Percentiles rank a stretch among this genome's conserved stretches.
phyloP scores from a whole-genome alignment of 2,888 invertebrate genomes.

The Caenorhabditis sinica region DNA sequence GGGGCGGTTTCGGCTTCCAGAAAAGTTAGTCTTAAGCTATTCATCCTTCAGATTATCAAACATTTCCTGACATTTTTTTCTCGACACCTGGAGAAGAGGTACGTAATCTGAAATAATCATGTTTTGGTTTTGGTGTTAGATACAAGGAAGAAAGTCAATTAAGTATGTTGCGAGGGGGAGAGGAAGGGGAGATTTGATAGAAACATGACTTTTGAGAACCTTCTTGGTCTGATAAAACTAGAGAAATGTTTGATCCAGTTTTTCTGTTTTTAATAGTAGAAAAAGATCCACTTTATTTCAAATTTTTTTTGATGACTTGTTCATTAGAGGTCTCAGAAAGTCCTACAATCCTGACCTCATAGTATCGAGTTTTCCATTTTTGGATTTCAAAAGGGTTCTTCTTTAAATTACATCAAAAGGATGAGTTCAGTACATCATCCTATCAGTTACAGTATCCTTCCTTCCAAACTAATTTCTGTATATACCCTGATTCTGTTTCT shows the following conservation, averaged over 20 bases:
- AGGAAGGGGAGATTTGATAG: background rate
- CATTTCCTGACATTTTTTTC: background rate
- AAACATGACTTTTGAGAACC: background rate
- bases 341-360: too few relatives aligned
- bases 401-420: too few relatives aligned
- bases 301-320: too few relatives aligned
- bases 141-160: background rate
- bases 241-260: too few relatives aligned
- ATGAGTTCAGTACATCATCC: background rate
- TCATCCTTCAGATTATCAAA: background rate
- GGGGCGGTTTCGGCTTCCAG: background rate
- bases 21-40: too few relatives aligned
- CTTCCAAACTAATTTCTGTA: background rate
- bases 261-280: too few relatives aligned
- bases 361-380: too few relatives aligned
- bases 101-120: constrained; percentile 10
- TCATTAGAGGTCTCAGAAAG: too few relatives aligned
- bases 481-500: background rate
- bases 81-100: constrained; percentile 12
- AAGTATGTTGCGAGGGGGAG: background rate
- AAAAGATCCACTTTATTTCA: too few relatives aligned
- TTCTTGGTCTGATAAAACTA: background rate
- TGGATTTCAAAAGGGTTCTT: too few relatives aligned
- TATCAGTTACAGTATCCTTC: background rate
- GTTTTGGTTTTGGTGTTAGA: constrained; percentile 13